Percentiles rank a stretch among this genome's conserved stretches.
Evolutionary conservation across 2,113 vertebrate species (phyloP).

Genomic region (Pseudolaguvia tuberculata): DNA sequence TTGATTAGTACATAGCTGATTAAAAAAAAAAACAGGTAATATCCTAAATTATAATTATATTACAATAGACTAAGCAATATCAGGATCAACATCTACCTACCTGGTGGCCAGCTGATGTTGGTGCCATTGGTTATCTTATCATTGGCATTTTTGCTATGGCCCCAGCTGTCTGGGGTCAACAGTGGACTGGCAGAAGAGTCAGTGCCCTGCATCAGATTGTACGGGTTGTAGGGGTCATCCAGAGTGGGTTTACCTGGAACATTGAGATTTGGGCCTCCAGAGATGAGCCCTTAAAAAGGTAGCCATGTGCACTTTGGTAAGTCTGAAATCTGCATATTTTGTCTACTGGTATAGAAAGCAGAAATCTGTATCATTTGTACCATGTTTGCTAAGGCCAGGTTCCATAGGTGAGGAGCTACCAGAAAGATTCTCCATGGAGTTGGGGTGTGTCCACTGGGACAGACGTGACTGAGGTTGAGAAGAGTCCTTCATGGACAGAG

Average conservation of each 20-base stretch:
- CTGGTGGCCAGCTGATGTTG: slow-evolving; percentile 98
- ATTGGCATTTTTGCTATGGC: slow-evolving; percentile 87
- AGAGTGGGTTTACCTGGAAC: slow-evolving; percentile 85
- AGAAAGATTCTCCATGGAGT: slow-evolving; percentile 86
- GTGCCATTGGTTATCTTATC: slow-evolving; percentile 97
- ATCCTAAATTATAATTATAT: not conserved
- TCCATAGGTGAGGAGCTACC: slow-evolving; percentile 84
- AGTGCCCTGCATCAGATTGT: slow-evolving; percentile 84
- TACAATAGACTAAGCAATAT: no score
- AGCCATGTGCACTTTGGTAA: not conserved
- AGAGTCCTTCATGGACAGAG: slow-evolving; percentile 89
- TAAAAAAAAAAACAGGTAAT: not conserved
- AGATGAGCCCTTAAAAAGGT: slow-evolving; percentile 83
- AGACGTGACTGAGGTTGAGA: slow-evolving; percentile 94
- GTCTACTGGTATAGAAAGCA: not conserved
- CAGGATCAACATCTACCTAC: slow-evolving; percentile 62
- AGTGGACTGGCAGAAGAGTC: slow-evolving; percentile 89
- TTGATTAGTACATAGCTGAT: not conserved
- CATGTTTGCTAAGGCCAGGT: slow-evolving; percentile 91
- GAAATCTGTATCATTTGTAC: slow-evolving; percentile 54
- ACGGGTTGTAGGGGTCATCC: slow-evolving; percentile 90
- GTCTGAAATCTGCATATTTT: not conserved
- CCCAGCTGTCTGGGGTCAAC: slow-evolving; percentile 91
- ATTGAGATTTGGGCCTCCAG: slow-evolving; percentile 74
- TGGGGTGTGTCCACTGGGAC: slow-evolving; percentile 98